A percentile compares a stretch with the other conserved stretches of the same genome.
phyloP scores from a whole-genome alignment of 1,140 invertebrate genomes.

The Saccostrea glomerata region DNA sequence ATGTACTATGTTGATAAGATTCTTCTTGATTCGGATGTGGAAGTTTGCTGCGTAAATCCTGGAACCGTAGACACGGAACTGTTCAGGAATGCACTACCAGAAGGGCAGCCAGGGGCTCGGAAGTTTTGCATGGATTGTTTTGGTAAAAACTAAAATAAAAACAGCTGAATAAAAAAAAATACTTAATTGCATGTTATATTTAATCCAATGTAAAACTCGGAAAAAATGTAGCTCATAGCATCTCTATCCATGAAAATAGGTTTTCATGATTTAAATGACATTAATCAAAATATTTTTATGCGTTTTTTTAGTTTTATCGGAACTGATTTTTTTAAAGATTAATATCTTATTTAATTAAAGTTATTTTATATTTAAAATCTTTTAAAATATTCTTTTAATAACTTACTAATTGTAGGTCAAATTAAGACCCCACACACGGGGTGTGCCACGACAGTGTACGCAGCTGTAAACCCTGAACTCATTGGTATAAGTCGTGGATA shows the following conservation, averaged over 20 bases:
- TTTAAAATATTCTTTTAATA: no score
- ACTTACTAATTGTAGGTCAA: constrained; percentile 24
- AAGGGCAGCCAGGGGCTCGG: not conserved
- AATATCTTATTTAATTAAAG: no score
- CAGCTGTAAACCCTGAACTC: constrained; percentile 55
- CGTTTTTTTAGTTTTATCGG: no score
- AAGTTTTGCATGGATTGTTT: constrained; percentile 46
- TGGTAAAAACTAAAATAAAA: not conserved
- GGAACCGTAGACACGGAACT: constrained; percentile 51
- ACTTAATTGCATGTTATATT: no score
- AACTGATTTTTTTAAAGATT: no score
- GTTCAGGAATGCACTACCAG: constrained; percentile 40
- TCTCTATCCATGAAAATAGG: no score
- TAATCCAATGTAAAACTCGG: no score
- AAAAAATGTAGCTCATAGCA: no score
- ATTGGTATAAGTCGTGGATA: constrained; percentile 54
- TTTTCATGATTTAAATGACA: no score
- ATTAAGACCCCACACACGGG: constrained; percentile 51
- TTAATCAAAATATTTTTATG: no score
- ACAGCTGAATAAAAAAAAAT: no score
- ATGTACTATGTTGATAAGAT: constrained; percentile 57
- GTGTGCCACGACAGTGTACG: constrained; percentile 49
- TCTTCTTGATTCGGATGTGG: constrained; percentile 47
- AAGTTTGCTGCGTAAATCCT: constrained; percentile 58
- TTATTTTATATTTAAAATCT: no score